phyloP scores from a whole-genome alignment of 2,888 invertebrate genomes.

The Lycaena phlaeas region DNA sequence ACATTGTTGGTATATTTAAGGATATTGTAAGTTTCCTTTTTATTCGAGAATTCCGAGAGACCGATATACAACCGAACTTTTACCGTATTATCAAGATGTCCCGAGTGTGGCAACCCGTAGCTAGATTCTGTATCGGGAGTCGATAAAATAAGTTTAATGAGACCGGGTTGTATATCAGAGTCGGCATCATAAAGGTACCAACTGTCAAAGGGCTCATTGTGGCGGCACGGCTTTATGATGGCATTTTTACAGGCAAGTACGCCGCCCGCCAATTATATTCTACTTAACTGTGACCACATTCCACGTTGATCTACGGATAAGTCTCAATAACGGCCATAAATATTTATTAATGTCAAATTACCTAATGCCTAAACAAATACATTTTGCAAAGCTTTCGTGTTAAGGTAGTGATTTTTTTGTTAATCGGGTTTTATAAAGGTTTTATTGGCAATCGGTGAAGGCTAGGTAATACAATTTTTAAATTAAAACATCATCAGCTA shows the following conservation, averaged over 20 bases:
- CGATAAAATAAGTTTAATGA: constrained; percentile 70
- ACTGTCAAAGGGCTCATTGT: constrained; percentile 71
- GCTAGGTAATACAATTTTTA: too few species aligned
- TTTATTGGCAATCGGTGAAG: too few species aligned
- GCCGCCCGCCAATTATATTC: constrained; percentile 66
- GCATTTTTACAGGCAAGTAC: constrained; percentile 70
- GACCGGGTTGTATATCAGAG: constrained; percentile 57
- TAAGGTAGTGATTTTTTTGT: too few species aligned
- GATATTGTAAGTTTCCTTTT: too few species aligned
- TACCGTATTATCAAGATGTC: background rate
- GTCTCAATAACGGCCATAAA: constrained; percentile 15
- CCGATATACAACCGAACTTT: too few species aligned
- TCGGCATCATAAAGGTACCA: constrained; percentile 67
- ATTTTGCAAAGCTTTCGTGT: too few species aligned
- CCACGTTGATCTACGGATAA: constrained; percentile 17
- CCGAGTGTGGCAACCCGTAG: background rate
- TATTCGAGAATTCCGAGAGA: too few species aligned
- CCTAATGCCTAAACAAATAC: too few species aligned
- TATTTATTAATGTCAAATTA: too few species aligned
- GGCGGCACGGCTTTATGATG: constrained; percentile 64
- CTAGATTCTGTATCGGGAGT: constrained; percentile 52
- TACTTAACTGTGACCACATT: constrained; percentile 51
- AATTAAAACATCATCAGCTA: too few species aligned
- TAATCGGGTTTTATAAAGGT: too few species aligned
- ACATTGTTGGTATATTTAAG: too few species aligned